Evolutionary conservation across 2,888 invertebrate genomes (phyloP).

Genomic region (Crocallis elinguaria): DNA sequence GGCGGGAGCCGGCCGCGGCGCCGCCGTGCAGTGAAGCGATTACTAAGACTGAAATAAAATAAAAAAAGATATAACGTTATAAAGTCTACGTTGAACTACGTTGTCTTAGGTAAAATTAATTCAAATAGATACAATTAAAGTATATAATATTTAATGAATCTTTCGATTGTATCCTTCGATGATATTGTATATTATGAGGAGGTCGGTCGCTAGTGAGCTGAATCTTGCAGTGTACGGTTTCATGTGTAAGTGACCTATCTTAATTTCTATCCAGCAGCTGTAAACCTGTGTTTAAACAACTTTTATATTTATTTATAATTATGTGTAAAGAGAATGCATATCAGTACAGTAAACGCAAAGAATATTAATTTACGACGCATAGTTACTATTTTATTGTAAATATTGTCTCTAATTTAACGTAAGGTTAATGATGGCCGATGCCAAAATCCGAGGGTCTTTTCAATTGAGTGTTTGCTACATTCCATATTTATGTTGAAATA

Average conservation of each 20-base stretch:
- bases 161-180: conserved; percentile 73
- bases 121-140: conserved; percentile 81
- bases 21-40: conserved; percentile 73
- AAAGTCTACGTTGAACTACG: conserved; percentile 80
- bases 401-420: conserved; percentile 81
- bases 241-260: conserved; percentile 76
- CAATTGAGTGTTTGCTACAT: conserved; percentile 84
- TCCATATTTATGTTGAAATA: conserved; percentile 85
- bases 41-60: conserved; percentile 84
- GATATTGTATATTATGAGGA: conserved; percentile 71
- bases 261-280: conserved; percentile 80
- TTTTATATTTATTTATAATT: conserved; percentile 81
- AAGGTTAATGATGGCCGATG: conserved; percentile 75
- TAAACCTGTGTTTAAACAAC: conserved; percentile 82
- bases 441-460: conserved; percentile 77
- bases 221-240: conserved; percentile 78
- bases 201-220: conserved; percentile 71
- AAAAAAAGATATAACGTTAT: conserved; percentile 80
- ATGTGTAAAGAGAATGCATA: conserved; percentile 76
- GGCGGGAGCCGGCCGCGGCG: conserved; percentile 39
- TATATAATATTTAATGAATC: conserved; percentile 81
- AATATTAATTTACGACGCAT: conserved; percentile 79
- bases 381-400: conserved; percentile 83
- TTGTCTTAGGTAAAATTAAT: conserved; percentile 83
- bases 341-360: conserved; percentile 79